A percentile compares a stretch with the other conserved stretches of the same genome.
Conservation (phyloP, 1,140 invertebrate species). For the Dufourea novaeangliae region DNA sequence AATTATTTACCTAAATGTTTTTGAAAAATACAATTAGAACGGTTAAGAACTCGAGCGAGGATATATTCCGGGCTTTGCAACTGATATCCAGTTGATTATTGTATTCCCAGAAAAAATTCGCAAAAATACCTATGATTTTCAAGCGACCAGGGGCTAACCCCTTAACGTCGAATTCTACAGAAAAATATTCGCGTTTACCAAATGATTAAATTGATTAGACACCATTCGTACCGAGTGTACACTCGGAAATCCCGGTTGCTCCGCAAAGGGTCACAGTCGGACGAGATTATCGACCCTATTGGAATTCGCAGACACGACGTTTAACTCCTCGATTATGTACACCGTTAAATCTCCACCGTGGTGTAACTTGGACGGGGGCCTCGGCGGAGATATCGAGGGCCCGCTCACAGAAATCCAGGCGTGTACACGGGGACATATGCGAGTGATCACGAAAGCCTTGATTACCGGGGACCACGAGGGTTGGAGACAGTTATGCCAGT, state of each 20-base stretch:
- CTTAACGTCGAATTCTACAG: too few relatives aligned
- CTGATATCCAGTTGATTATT: too few relatives aligned
- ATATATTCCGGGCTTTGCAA: too few relatives aligned
- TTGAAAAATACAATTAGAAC: too few relatives aligned
- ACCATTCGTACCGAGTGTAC: too few relatives aligned
- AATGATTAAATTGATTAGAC: too few relatives aligned
- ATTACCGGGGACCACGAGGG: conserved; percentile 64
- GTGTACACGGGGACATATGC: conserved; percentile 3
- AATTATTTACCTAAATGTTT: too few relatives aligned
- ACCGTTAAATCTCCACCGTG: conserved; percentile 47
- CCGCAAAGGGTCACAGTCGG: conserved; percentile 9
- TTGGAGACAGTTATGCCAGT: conserved; percentile 63
- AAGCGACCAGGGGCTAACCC: too few relatives aligned
- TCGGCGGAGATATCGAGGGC: neutral
- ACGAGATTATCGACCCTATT: conserved; percentile 37
- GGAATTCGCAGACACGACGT: conserved; percentile 28
- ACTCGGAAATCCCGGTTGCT: neutral
- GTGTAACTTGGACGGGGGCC: conserved; percentile 9
- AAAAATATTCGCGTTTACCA: too few relatives aligned
- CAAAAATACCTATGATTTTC: too few relatives aligned
- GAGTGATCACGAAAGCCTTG: conserved; percentile 63
- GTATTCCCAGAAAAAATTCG: too few relatives aligned
- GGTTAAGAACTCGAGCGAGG: too few relatives aligned
- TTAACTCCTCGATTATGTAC: conserved; percentile 44
- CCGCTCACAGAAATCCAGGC: neutral